Evolutionary conservation across 2,888 invertebrate genomes (phyloP), one percentile per base, ranked within the genome.

Genomic region (Athalia rosae): DNA sequence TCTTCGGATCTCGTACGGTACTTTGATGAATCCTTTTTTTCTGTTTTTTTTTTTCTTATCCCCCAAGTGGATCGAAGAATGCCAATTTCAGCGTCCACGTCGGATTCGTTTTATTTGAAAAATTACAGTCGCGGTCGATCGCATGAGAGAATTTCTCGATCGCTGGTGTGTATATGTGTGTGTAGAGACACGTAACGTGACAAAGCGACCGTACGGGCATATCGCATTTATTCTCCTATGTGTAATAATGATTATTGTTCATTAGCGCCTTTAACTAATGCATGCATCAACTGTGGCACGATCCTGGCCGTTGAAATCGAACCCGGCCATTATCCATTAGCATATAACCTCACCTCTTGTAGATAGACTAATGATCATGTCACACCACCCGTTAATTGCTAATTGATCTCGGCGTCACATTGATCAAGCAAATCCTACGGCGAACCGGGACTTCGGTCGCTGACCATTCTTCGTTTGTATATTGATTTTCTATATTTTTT

Each of bases 341-440:
- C 78, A 77, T 81, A 79, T 77, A 79, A 76, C 78, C 78, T 80
- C 79, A 69, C 78, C 74, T 81, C 80, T 77, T 76, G 67, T 48
- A 67, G 77, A 77, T 76, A 78, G 78, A 83, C 83, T 85, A 86
- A 86, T 84, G 86, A 86, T 83, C 85, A 81, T 85, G 85, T 86
- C 85, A 83, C 82, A 80, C 80, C 62, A 77, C 79, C 81, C 81
- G 82, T 86, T 85, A 86, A 86, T 86, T 86, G 83, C 87, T 87
- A 85, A 87, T 87, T 87, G 87, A 85, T 85, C 82, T 15, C 4
- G 50, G 15, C 58, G 45, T 71, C 71, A 58, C 58, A 71, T 56
- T 58, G 71, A 71, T 71, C 71, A 58, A 28, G 28, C 28, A 28
- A 28, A 28, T 28, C 28, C 28, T 28, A 28, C 28, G 58, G 41